Base-by-base conservation (phyloP, 2,888 invertebrate genomes). In the Drosophila mimetica region DNA sequence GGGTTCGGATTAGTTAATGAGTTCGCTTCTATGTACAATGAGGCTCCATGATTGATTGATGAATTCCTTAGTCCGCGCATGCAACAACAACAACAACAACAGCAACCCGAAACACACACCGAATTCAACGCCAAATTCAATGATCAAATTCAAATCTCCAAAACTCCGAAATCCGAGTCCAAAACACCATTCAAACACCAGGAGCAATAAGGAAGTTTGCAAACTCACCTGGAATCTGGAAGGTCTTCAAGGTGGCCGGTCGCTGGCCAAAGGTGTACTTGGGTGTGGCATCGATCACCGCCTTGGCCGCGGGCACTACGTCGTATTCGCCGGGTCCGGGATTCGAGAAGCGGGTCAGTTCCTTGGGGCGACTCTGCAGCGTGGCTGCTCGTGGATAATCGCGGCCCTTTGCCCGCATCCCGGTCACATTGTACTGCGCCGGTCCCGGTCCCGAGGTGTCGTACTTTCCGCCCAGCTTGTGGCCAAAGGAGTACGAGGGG, bases 281-380 rank as follows among this genome's bases (percentile, higher is more conserved):
- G 59, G 96, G 96, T 51, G 95, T 93, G 20, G 91, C 75, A 67
- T 90, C 89, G 9, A 87, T 80, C 14, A 89, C 77, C 4, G 92
- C 93, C 75, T 93, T 93, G 36, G 93, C 92, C 0, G 96, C 94
- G 79, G 95, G 95, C 86, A 95, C 95, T 1, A 96, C 95, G 91
- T 96, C 94, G 91, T 97, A 97, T 91, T 97, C 96, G n/a, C 97
- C 97, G 0, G 97, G 97, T 6, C 97, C 97, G 2, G 97, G 97
- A 20, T 97, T 96, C 4, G 93, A 93, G 79, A 94, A 91, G 18
- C 74, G 74, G 1, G 82, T 70, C 39, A 83, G 67, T 32, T 88
- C 89, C 66, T 89, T 90, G 59, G 90, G 96, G 20, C 97, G 94
- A 52, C 96, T 95, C 89, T 97, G 96, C 32, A 98, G 93, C 4